Evolutionary conservation across 53 echinoderm and acorn worm genomes (phyloP), one percentile per base, ranked within the genome.

Genomic region (Arbacia lixula): DNA sequence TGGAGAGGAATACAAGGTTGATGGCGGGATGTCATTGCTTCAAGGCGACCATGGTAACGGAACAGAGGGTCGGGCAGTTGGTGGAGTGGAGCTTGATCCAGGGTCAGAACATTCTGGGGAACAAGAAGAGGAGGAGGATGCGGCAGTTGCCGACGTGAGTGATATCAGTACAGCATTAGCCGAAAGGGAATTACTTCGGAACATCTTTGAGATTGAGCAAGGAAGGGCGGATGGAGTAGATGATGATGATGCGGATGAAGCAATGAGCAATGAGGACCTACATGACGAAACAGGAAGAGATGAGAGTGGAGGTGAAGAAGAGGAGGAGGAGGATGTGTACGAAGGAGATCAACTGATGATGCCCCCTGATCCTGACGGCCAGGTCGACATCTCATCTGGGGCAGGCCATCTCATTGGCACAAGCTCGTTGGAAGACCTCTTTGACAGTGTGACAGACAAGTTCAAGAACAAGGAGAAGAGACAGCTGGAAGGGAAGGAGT

Each of bases 381-480:
- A 56, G 57, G 56, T 6, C 43, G 36, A 83, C 31, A 40, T 33
- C 43, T 34, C 66, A 12, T 1, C 63, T 25, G 20, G 36, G 21
- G 53, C 64, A 51, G 12, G 10, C 27, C 25, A 12, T 41, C 31
- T 22, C 71, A 41, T 71, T n/a, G 60, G 60, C 31, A 49, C 71
- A 12, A 36, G 34, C 36, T 86, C 71, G 1, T 62, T 89, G 50
- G 93, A 78, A 37, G 56, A 86, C 71, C 67, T 93, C 62, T 84
- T 93, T 71, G 87, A 93, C 79, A 93, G 79, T 31, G 87, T 93
- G n/a, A 72, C 93, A 12, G 89, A 93, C 16, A 89, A 89, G 27
- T 25, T 93, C 20, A 81, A 80, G 0, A 84, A 20, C 68, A 68
- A 31, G 14, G 84, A 68, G 69, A 84, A 36, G 69, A 54, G 36